These are phyloP conservation scores for Lampris megalopsis DNA, from an alignment of 2,113 vertebrate species.

Conservation along the genomic window DNA sequence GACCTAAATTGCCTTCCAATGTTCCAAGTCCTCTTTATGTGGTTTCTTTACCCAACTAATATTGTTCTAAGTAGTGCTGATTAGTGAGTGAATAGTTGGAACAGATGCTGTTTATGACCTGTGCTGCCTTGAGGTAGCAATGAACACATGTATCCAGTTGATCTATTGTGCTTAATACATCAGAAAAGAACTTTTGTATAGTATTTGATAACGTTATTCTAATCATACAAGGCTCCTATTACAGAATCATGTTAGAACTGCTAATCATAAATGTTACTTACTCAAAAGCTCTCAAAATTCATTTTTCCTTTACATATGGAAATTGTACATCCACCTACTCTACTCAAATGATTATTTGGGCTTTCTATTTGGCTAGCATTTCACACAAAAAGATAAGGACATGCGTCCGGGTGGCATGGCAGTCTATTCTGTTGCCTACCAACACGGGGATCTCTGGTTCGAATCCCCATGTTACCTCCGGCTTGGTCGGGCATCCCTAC, in stretches of 20 bases:
- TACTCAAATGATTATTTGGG: background rate
- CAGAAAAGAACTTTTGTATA: background rate
- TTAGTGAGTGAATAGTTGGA: constrained; percentile 6
- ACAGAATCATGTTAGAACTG: background rate
- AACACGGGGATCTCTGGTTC: too few species aligned
- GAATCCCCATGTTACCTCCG: too few species aligned
- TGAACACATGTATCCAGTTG: constrained; percentile 21
- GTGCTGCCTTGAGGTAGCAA: constrained; percentile 19
- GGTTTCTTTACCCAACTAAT: constrained; percentile 7
- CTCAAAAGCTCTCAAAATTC: background rate
- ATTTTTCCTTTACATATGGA: background rate
- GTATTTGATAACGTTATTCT: background rate
- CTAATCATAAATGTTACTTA: background rate
- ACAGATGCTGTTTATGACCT: constrained; percentile 1
- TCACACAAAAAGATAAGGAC: too few species aligned
- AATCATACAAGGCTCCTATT: constrained; percentile 9
- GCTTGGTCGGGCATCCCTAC: too few species aligned
- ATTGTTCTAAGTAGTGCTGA: constrained; percentile 25
- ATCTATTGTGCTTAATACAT: constrained; percentile 13
- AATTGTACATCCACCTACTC: constrained; percentile 20
- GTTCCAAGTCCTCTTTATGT: constrained; percentile 16
- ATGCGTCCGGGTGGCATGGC: too few species aligned
- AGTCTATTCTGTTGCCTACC: too few species aligned
- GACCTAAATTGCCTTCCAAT: constrained; percentile 20
- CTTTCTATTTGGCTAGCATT: too few species aligned